These are phyloP conservation scores for Labeo rohita DNA, from an alignment of 2,113 vertebrate species.

Conservation along the genomic window DNA sequence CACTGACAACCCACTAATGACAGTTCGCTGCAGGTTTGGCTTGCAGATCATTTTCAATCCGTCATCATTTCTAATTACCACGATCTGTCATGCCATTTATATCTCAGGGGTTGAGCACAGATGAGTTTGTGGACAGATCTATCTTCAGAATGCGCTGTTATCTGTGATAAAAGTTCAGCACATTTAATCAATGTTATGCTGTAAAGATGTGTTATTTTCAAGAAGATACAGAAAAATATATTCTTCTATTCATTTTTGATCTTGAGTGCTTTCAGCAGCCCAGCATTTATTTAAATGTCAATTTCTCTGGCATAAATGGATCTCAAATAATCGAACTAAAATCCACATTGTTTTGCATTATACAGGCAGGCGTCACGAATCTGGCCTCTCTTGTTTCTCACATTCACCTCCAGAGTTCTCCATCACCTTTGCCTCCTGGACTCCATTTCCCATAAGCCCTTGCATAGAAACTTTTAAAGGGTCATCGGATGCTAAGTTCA, in stretches of 20 bases:
- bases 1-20: constrained; percentile 75
- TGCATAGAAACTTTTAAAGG: too few species aligned
- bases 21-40: constrained; percentile 57
- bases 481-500: too few species aligned
- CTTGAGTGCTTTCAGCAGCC: background rate
- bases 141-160: background rate
- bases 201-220: background rate
- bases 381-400: too few species aligned
- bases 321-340: background rate
- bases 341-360: background rate
- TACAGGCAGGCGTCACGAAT: background rate
- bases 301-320: background rate
- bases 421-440: too few species aligned
- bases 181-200: background rate
- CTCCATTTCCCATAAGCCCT: too few species aligned
- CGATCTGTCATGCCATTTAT: constrained; percentile 63
- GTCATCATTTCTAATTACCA: constrained; percentile 67
- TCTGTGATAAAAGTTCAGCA: background rate
- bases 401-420: too few species aligned
- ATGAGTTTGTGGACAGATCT: constrained; percentile 69
- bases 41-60: constrained; percentile 61
- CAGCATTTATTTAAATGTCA: background rate
- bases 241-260: background rate
- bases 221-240: background rate
- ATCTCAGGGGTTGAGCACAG: constrained; percentile 32